Evolutionary conservation across 2,797 vertebrate species (phyloP).

Genomic region (Crypturellus tataupa): DNA sequence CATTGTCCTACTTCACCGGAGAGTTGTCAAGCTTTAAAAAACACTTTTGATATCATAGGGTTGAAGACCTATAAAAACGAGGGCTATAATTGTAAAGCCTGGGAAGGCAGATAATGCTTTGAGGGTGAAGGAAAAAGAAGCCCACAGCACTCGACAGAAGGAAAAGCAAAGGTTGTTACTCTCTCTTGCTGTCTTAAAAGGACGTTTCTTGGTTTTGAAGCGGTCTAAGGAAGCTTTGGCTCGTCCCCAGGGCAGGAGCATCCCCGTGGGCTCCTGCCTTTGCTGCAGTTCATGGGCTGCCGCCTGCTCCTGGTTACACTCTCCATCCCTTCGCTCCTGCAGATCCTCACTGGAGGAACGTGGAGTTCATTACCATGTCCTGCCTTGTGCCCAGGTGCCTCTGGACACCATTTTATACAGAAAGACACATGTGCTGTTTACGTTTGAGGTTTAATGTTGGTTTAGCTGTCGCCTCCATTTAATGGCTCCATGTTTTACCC

Average conservation of each 20-base stretch:
- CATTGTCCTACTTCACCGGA: constrained; percentile 11
- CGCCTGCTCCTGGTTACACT: background rate
- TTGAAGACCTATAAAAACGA: background rate
- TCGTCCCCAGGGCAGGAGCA: background rate
- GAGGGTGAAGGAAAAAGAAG: background rate
- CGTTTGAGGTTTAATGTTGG: background rate
- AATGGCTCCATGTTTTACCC: background rate
- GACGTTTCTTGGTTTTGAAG: background rate
- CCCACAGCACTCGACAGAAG: background rate
- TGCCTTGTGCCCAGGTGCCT: background rate
- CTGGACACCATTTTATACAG: background rate
- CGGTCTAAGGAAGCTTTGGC: background rate
- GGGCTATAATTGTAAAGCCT: background rate
- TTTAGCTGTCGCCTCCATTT: background rate
- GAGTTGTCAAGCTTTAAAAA: background rate
- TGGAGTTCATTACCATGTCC: background rate
- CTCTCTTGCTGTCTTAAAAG: background rate
- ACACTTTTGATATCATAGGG: background rate
- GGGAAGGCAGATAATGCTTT: background rate
- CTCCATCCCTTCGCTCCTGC: background rate
- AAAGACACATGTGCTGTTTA: background rate
- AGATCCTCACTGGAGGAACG: background rate
- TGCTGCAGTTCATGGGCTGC: background rate
- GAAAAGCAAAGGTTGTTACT: background rate
- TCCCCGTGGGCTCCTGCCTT: background rate